These are phyloP conservation scores for Xiphorhynchus erythropygius DNA, from an alignment of 2,797 vertebrate species.

Conservation along the genomic window DNA sequence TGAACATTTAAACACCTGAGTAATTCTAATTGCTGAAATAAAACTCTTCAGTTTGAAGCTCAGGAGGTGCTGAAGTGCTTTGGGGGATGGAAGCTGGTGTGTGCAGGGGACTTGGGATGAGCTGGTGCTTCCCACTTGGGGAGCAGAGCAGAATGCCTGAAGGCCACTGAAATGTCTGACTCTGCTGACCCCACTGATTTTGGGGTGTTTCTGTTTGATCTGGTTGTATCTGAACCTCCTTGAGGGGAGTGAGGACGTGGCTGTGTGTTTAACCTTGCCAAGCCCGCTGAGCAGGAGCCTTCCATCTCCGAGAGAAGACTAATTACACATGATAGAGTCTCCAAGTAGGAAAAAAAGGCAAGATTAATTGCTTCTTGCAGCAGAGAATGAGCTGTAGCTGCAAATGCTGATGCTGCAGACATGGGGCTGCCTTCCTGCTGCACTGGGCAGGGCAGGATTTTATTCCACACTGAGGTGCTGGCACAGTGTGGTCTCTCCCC, in stretches of 20 bases:
- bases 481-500: background rate
- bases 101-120: background rate
- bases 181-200: background rate
- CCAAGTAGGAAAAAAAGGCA: background rate
- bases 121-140: background rate
- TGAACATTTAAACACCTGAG: background rate
- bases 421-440: background rate
- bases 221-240: background rate
- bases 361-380: background rate
- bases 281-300: background rate
- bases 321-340: background rate
- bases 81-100: background rate
- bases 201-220: background rate
- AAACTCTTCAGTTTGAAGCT: background rate
- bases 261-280: background rate
- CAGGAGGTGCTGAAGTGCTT: background rate
- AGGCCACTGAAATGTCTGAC: background rate
- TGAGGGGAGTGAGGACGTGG: background rate
- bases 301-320: background rate
- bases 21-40: background rate
- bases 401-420: background rate
- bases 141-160: background rate
- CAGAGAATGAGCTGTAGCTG: background rate
- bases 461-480: fast-evolving
- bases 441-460: background rate